Percentiles rank a stretch among this genome's conserved stretches.
Evolutionary conservation across 2,888 invertebrate genomes (phyloP).

Genomic region (Lathronympha strigana): DNA sequence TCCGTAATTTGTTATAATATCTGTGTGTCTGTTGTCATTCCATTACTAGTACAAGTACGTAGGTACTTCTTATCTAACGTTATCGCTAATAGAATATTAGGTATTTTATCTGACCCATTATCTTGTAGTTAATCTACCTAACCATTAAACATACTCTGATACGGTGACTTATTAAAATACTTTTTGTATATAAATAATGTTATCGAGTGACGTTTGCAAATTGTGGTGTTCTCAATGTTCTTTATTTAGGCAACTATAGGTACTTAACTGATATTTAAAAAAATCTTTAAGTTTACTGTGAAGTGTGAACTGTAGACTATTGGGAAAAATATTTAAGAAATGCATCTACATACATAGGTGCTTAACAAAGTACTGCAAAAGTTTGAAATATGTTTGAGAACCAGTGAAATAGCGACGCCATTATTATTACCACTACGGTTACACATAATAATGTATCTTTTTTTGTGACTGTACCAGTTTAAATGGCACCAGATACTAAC

Average conservation of each 20-base stretch:
- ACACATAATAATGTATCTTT: too few species aligned
- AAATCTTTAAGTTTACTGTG: too few species aligned
- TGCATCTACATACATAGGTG: too few species aligned
- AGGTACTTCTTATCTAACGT: background rate
- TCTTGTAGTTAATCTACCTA: conserved; percentile 1
- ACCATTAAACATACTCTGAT: background rate
- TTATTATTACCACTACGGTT: too few species aligned
- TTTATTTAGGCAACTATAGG: background rate
- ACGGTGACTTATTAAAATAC: background rate
- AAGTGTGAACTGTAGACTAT: too few species aligned
- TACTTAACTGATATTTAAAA: background rate
- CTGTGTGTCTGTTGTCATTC: background rate
- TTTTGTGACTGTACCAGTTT: background rate
- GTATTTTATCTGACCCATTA: conserved; percentile 2
- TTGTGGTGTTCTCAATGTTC: background rate
- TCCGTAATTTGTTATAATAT: too few species aligned
- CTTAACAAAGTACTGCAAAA: too few species aligned
- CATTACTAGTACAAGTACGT: background rate
- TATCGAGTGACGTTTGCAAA: background rate
- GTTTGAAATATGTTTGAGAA: too few species aligned
- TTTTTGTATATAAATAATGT: background rate
- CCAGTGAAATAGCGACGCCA: too few species aligned
- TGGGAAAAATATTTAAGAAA: too few species aligned
- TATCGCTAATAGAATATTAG: conserved; percentile 21
- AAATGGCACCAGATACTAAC: background rate